Evolutionary conservation across 2,888 invertebrate genomes (phyloP).

Genomic region (Amblyjoppa fuscipennis): DNA sequence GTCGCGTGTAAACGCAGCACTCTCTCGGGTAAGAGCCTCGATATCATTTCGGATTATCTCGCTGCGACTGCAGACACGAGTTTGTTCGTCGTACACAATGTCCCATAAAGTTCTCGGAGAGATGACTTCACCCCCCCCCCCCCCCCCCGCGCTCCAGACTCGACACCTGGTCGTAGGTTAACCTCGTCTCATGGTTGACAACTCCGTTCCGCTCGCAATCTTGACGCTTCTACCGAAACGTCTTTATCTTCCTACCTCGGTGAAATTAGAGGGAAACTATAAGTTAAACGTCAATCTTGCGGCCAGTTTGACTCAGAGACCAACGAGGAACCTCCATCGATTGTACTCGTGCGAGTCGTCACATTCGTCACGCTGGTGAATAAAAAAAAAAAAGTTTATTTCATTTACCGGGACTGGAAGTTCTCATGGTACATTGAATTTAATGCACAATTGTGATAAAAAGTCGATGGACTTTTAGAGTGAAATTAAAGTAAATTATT

Average conservation of each 20-base stretch:
- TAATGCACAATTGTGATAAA: too few relatives aligned
- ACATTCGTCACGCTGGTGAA: neutral
- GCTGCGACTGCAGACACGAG: constrained; percentile 2
- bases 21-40: constrained; percentile 10
- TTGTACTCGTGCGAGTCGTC: neutral
- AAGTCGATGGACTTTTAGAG: too few relatives aligned
- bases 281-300: neutral
- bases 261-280: neutral
- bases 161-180: neutral
- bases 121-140: neutral
- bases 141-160: too few relatives aligned
- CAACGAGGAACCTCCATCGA: too few relatives aligned
- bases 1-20: constrained; percentile 9
- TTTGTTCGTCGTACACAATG: neutral
- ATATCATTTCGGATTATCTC: constrained; percentile 19
- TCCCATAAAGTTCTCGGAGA: neutral
- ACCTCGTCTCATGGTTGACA: neutral
- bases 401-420: too few relatives aligned
- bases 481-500: too few relatives aligned
- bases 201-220: neutral
- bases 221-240: neutral
- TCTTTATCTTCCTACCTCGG: neutral
- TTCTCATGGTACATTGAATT: too few relatives aligned
- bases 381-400: too few relatives aligned
- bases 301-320: too few relatives aligned